phyloP scores from a whole-genome alignment of 2,888 invertebrate genomes.

The Phorcus lineatus region DNA sequence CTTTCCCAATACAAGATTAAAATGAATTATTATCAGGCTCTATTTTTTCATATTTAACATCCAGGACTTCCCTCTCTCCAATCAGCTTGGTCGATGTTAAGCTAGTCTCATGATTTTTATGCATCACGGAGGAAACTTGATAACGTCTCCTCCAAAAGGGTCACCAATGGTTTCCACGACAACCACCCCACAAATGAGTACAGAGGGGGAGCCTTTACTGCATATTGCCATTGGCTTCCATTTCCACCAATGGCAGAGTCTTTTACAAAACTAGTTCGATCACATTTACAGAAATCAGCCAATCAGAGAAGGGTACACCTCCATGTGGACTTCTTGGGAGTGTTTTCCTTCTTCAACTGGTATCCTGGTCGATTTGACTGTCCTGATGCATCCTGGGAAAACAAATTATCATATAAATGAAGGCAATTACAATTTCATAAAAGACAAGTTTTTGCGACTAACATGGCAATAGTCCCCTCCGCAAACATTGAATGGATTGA shows the following conservation, averaged over 20 bases:
- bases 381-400: slow-evolving; percentile 47
- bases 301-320: slow-evolving; percentile 66
- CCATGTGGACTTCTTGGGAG: slow-evolving; percentile 63
- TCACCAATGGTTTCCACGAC: background rate
- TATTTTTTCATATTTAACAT: no score
- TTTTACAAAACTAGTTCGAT: slow-evolving; percentile 13
- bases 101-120: background rate
- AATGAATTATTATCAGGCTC: no score
- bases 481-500: no score
- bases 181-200: slow-evolving; percentile 10
- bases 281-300: background rate
- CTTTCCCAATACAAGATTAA: no score
- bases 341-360: slow-evolving; percentile 56
- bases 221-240: background rate
- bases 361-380: slow-evolving; percentile 50
- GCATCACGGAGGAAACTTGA: background rate
- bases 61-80: background rate
- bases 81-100: background rate
- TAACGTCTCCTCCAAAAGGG: background rate
- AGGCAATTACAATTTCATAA: no score
- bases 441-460: no score
- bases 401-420: slow-evolving; percentile 23
- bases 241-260: background rate
- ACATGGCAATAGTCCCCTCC: no score
- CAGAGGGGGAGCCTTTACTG: background rate